A percentile compares a stretch with the other conserved stretches of the same genome.
These are phyloP conservation scores for Galbula dea DNA, from an alignment of 2,113 vertebrate genomes.

Conservation along the genomic window DNA sequence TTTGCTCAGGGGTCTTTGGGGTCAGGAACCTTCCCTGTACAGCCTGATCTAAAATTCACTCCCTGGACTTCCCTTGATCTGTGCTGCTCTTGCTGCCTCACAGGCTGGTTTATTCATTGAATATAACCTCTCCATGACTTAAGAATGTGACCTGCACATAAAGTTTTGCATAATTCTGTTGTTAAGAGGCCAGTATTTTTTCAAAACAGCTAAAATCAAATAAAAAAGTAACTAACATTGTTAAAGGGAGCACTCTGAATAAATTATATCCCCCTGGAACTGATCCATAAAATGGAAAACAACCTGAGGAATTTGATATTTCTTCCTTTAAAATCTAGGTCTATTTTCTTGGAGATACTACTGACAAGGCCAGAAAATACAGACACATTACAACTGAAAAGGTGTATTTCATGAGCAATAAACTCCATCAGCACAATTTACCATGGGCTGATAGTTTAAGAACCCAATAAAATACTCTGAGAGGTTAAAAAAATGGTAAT, in stretches of 20 bases:
- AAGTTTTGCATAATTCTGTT: neutral
- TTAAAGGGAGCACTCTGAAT: neutral
- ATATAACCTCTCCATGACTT: neutral
- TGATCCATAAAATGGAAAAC: neutral
- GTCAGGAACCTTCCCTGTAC: no score
- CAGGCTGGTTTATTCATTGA: neutral
- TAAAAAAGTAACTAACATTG: neutral
- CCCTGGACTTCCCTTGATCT: no score
- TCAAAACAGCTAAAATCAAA: neutral
- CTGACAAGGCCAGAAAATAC: neutral
- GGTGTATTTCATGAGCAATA: neutral
- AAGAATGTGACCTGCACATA: neutral
- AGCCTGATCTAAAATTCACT: no score
- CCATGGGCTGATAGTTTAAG: neutral
- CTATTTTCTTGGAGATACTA: neutral
- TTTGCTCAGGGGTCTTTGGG: no score
- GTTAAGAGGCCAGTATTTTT: neutral
- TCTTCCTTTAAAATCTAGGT: neutral
- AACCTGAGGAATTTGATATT: neutral
- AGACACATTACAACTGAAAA: neutral
- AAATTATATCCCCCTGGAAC: neutral
- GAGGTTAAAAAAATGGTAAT: neutral
- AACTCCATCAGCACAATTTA: neutral
- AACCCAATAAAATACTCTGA: neutral
- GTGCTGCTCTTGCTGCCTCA: no score